phyloP scores from a whole-genome alignment of 2,113 vertebrate species.

The Atlantisia rogersi region DNA sequence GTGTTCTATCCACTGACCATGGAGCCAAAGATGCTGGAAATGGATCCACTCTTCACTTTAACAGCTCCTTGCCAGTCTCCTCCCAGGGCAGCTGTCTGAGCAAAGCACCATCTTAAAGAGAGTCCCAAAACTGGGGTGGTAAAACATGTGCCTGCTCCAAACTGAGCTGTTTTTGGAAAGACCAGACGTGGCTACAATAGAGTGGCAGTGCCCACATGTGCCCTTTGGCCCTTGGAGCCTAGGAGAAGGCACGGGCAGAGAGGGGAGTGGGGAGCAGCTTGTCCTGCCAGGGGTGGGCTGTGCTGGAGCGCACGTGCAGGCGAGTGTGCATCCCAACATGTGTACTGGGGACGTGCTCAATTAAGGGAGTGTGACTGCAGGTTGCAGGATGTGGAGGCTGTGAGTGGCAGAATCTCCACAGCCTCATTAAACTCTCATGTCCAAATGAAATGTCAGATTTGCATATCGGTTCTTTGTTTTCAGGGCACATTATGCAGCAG shows the following conservation, averaged over 20 bases:
- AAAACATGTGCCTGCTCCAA: neutral
- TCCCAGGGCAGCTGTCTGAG: too few species aligned
- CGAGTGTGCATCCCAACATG: too few species aligned
- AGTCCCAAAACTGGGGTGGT: neutral
- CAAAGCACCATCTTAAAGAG: neutral
- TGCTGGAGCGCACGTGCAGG: neutral
- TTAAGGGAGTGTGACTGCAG: neutral
- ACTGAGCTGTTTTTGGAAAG: neutral
- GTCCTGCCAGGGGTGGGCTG: neutral
- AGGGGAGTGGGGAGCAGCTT: neutral
- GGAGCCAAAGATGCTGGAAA: too few species aligned
- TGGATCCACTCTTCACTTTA: too few species aligned
- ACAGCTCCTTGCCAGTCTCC: too few species aligned
- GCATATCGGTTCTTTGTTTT: conserved; percentile 27
- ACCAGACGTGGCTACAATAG: neutral
- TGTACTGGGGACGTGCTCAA: neutral
- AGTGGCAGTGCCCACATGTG: neutral
- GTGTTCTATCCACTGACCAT: too few species aligned
- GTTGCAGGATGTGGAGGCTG: conserved; percentile 57
- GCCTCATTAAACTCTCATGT: conserved; percentile 54
- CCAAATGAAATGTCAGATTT: conserved; percentile 74
- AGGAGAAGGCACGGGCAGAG: neutral
- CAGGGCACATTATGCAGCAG: neutral
- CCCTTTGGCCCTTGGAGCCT: neutral
- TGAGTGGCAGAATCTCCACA: conserved; percentile 40